Conservation (phyloP, 2,113 vertebrate species). For the Strix uralensis region DNA sequence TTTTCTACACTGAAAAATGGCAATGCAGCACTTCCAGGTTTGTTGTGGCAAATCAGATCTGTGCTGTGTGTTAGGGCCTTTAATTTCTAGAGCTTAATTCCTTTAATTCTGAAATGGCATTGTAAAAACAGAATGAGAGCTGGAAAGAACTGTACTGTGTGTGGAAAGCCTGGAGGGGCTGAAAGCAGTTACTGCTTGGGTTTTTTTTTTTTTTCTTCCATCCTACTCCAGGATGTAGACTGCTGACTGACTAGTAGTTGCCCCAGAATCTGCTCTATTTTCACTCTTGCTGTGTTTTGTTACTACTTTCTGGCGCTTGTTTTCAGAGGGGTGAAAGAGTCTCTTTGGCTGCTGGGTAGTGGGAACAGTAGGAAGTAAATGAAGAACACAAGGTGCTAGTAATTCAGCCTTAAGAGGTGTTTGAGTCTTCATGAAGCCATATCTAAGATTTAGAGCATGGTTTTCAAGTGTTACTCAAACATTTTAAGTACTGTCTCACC, state of each 20-base stretch:
- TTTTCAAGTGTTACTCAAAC: neutral
- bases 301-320: accelerated
- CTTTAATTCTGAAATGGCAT: accelerated
- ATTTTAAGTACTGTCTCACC: neutral
- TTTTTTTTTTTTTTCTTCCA: accelerated
- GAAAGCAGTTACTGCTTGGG: neutral
- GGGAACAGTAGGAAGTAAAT: neutral
- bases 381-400: neutral
- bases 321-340: neutral
- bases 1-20: accelerated
- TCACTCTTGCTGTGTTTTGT: neutral
- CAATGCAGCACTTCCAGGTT: accelerated
- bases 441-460: neutral
- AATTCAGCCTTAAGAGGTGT: neutral
- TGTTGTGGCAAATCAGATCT: accelerated
- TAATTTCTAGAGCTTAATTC: neutral
- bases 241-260: neutral
- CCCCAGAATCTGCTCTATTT: neutral
- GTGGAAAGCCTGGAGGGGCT: neutral
- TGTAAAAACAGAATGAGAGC: accelerated
- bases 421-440: neutral
- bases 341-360: too few species aligned
- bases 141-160: accelerated
- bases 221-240: neutral
- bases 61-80: neutral